Evolutionary conservation across 2,888 invertebrate genomes (phyloP).

Genomic region (Cheilosia impressa): DNA sequence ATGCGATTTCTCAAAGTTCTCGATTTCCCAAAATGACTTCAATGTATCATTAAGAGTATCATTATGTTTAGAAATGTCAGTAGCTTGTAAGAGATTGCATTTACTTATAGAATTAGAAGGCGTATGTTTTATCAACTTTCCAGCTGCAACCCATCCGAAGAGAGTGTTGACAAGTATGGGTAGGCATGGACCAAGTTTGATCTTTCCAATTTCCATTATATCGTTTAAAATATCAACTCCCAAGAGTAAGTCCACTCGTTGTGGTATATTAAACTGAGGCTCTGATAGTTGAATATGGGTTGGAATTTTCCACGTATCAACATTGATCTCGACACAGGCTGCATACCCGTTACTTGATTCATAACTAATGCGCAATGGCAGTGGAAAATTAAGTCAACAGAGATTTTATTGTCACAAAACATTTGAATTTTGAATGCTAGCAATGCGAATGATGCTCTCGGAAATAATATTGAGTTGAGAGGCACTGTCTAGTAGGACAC

Average conservation of each 20-base stretch:
- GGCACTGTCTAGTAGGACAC: too few species aligned
- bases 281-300: too few species aligned
- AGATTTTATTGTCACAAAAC: too few species aligned
- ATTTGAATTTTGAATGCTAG: too few species aligned
- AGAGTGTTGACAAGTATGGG: constrained; percentile 38
- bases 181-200: constrained; percentile 28
- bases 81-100: neutral
- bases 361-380: constrained; percentile 36
- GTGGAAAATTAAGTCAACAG: too few species aligned
- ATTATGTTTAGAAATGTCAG: neutral
- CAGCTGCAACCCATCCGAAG: constrained; percentile 46
- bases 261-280: too few species aligned
- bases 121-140: constrained; percentile 12
- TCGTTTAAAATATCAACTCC: too few species aligned
- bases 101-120: neutral
- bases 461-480: too few species aligned
- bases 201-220: constrained; percentile 30
- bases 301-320: too few species aligned
- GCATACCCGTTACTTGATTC: constrained; percentile 33
- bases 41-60: neutral
- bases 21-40: neutral
- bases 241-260: too few species aligned
- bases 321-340: too few species aligned
- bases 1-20: neutral
- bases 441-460: too few species aligned